phyloP scores from a whole-genome alignment of 2,113 vertebrate genomes.

The Sciurus niger region DNA sequence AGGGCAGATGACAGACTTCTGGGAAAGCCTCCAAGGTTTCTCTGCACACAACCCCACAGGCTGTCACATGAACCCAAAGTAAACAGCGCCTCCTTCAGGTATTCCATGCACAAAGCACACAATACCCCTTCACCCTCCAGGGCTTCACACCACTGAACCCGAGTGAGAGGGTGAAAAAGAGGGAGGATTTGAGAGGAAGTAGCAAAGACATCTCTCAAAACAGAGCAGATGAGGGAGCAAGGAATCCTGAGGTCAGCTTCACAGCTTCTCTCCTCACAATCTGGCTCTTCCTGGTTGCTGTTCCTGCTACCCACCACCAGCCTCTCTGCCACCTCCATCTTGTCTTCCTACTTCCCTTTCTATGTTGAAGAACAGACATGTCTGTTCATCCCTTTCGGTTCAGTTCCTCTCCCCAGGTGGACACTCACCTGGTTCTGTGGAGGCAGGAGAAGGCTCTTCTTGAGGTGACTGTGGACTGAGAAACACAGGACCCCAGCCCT shows the following conservation, averaged over 20 bases:
- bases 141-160: rapidly evolving
- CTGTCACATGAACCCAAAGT: rapidly evolving
- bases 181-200: not conserved
- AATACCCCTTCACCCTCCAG: not conserved
- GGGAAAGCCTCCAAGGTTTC: not conserved
- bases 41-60: rapidly evolving
- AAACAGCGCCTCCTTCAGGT: not conserved
- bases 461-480: not conserved
- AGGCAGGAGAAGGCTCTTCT: not conserved
- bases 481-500: not conserved
- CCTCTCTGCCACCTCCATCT: not conserved
- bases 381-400: not conserved
- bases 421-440: not conserved
- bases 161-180: not conserved
- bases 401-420: not conserved
- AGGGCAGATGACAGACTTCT: not conserved
- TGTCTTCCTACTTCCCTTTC: not conserved
- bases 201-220: not conserved
- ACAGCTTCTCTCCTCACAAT: not conserved
- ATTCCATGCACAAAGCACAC: too few relatives aligned
- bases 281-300: rapidly evolving
- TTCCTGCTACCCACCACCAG: not conserved
- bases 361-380: not conserved
- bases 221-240: not conserved
- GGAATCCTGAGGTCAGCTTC: not conserved